Evolutionary conservation across 2,888 invertebrate species (phyloP).

Genomic region (Hypena proboscidalis): DNA sequence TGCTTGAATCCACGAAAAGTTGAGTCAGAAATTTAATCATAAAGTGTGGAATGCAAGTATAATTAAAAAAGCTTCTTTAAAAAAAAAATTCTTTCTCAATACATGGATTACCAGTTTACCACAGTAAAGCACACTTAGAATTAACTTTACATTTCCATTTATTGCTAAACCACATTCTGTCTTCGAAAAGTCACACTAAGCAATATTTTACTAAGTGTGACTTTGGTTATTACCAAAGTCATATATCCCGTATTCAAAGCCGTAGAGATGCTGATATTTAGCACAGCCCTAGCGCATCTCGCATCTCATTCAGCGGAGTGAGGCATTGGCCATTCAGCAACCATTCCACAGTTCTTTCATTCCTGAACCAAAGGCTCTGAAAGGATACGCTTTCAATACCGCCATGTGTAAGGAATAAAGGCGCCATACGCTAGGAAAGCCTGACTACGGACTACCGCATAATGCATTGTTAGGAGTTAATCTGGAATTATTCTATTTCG

Average conservation of each 20-base stretch:
- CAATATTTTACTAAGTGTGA: not conserved
- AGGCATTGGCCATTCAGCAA: slow-evolving; percentile 61
- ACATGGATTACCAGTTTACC: too few species aligned
- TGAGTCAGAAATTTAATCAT: too few species aligned
- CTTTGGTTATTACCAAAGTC: not conserved
- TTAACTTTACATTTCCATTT: too few species aligned
- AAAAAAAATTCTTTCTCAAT: too few species aligned
- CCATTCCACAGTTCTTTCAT: slow-evolving; percentile 56
- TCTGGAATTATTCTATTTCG: slow-evolving; percentile 26
- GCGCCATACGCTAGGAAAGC: slow-evolving; percentile 18
- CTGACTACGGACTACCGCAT: slow-evolving; percentile 29
- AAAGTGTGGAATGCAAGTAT: too few species aligned
- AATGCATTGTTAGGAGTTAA: slow-evolving; percentile 38
- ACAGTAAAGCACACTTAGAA: too few species aligned
- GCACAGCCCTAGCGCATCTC: slow-evolving; percentile 29
- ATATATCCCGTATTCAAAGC: not conserved
- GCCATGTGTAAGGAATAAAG: slow-evolving; percentile 28
- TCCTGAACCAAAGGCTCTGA: slow-evolving; percentile 45
- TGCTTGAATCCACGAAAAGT: too few species aligned
- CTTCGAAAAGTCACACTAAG: too few species aligned
- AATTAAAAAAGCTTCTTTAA: too few species aligned
- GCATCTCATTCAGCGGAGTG: slow-evolving; percentile 48
- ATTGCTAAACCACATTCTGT: too few species aligned
- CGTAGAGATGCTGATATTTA: slow-evolving; percentile 10
- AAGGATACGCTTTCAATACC: slow-evolving; percentile 53